Evolutionary conservation across 2,797 vertebrate genomes (phyloP).

Genomic region (Gymnothorax javanicus): DNA sequence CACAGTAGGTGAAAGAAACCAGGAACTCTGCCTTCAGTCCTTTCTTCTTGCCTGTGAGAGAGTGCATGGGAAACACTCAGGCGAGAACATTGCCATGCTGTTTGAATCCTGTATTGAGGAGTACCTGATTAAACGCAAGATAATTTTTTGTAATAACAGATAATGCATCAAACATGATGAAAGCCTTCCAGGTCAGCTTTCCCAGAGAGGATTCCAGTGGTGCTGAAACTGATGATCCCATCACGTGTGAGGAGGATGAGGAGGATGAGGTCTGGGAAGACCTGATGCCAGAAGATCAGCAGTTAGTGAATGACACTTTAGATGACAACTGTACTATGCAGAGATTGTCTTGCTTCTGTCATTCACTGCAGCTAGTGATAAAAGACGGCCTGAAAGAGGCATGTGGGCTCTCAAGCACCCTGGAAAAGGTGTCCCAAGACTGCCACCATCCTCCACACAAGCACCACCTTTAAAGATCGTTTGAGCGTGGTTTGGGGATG

Average conservation of each 20-base stretch:
- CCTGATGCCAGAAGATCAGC: background rate
- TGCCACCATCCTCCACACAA: too few species aligned
- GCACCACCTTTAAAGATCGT: background rate
- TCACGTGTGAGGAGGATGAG: background rate
- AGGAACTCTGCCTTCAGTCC: background rate
- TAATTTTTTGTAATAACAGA: background rate
- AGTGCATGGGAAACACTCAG: background rate
- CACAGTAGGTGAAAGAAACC: background rate
- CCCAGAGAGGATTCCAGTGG: background rate
- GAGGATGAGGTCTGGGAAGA: background rate
- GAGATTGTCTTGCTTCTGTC: background rate
- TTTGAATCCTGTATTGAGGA: background rate
- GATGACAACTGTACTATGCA: background rate
- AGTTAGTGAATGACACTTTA: background rate
- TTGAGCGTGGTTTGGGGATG: background rate
- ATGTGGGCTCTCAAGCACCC: background rate
- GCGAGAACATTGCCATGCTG: background rate
- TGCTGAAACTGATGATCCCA: background rate
- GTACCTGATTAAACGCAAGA: background rate
- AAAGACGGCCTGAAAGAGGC: background rate
- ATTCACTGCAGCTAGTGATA: background rate
- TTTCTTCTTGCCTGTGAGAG: background rate
- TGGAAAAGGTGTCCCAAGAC: background rate
- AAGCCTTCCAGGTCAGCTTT: background rate
- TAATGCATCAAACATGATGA: background rate